Evolutionary conservation across 1,140 invertebrate species (phyloP).

Genomic region (Drosophila santomea): DNA sequence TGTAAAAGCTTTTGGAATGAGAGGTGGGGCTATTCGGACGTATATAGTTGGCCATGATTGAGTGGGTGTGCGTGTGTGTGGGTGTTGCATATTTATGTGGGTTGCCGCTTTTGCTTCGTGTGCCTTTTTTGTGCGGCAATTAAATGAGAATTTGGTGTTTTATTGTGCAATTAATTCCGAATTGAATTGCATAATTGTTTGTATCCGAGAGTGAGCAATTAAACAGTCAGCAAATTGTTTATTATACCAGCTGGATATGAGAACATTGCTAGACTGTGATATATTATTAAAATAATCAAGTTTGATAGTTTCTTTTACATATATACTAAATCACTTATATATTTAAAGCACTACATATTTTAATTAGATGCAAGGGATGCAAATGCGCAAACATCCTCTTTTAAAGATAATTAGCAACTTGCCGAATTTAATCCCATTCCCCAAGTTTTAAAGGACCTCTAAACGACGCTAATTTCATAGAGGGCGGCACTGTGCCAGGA

Average conservation of each 20-base stretch:
- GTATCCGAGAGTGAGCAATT: constrained; percentile 46
- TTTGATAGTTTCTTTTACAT: not conserved
- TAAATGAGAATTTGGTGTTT: constrained; percentile 70
- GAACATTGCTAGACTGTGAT: not conserved
- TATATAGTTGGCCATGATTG: constrained; percentile 5
- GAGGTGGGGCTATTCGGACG: not conserved
- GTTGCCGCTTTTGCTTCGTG: constrained; percentile 14
- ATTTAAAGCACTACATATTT: not conserved
- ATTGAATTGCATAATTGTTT: constrained; percentile 78
- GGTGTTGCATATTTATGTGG: constrained; percentile 70
- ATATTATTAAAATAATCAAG: not conserved
- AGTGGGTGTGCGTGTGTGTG: constrained; percentile 24
- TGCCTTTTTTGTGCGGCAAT: constrained; percentile 65
- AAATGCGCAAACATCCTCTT: not conserved
- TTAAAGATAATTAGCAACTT: constrained; percentile 24
- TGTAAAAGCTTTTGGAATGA: constrained; percentile 32
- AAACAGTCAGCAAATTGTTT: constrained; percentile 27
- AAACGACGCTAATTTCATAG: constrained; percentile 37
- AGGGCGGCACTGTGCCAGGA: constrained; percentile 2
- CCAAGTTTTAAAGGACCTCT: constrained; percentile 18
- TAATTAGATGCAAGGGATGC: not conserved
- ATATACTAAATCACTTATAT: not conserved
- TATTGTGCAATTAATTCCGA: constrained; percentile 77
- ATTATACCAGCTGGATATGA: constrained; percentile 1
- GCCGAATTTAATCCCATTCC: constrained; percentile 14